These are phyloP conservation scores for Meiosimyza decipiens DNA, from an alignment of 2,888 invertebrate species.

Conservation along the genomic window DNA sequence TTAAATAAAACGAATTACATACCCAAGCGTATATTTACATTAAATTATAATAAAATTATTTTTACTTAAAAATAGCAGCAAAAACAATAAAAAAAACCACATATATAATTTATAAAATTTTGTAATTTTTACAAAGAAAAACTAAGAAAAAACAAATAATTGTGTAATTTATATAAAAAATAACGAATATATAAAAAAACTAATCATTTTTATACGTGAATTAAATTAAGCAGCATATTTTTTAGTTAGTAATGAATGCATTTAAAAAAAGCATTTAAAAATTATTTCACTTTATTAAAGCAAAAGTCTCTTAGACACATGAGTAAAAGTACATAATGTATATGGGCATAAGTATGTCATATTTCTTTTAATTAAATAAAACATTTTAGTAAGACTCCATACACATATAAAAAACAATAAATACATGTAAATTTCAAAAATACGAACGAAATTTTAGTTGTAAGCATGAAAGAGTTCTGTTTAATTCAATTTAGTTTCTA, in stretches of 20 bases:
- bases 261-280: slow-evolving; percentile 29
- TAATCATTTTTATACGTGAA: slow-evolving; percentile 48
- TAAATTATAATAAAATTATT: slow-evolving; percentile 17
- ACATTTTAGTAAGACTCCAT: neutral
- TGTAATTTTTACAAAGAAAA: slow-evolving; percentile 22
- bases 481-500: slow-evolving; percentile 26
- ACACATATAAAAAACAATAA: neutral
- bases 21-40: slow-evolving; percentile 5
- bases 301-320: neutral
- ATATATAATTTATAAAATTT: neutral
- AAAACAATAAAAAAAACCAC: slow-evolving; percentile 12
- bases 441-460: slow-evolving; percentile 2
- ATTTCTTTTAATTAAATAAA: neutral
- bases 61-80: slow-evolving; percentile 14
- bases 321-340: neutral
- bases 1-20: slow-evolving; percentile 2
- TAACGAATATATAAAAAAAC: slow-evolving; percentile 32
- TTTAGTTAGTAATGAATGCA: slow-evolving; percentile 44
- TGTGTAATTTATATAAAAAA: slow-evolving; percentile 27
- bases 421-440: slow-evolving; percentile 24
- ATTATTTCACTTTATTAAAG: neutral
- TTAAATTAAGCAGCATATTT: slow-evolving; percentile 39
- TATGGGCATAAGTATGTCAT: neutral
- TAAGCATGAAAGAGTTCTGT: slow-evolving; percentile 10
- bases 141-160: neutral